These are phyloP conservation scores for Tauraco erythrolophus DNA, from an alignment of 2,113 vertebrate genomes.

Conservation along the genomic window DNA sequence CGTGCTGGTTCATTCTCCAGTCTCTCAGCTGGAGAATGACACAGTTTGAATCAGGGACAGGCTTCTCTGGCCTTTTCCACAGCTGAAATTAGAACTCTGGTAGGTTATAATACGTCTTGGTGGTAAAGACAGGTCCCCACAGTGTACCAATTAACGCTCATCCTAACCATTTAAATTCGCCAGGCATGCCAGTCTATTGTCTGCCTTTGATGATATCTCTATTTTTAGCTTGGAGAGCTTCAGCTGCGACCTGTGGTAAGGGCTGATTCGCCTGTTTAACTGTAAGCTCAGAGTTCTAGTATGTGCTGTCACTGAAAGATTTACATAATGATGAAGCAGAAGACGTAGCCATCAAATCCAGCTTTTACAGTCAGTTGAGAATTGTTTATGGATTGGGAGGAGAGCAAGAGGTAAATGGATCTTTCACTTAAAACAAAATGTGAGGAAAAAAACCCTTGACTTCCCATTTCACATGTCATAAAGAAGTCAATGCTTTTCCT, in stretches of 20 bases:
- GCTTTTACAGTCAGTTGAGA: not conserved
- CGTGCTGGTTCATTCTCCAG: too few relatives aligned
- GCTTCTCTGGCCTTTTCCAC: not conserved
- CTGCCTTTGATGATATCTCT: not conserved
- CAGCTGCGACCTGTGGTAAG: not conserved
- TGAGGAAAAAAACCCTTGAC: not conserved
- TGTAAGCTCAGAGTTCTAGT: not conserved
- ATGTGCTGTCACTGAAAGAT: not conserved
- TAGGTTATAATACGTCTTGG: not conserved
- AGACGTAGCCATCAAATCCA: not conserved
- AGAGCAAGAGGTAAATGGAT: not conserved
- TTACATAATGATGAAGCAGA: not conserved
- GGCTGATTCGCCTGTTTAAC: not conserved
- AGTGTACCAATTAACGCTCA: not conserved
- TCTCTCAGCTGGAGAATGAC: slow-evolving; percentile 19
- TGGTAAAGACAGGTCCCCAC: not conserved
- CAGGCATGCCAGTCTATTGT: not conserved
- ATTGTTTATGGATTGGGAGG: not conserved
- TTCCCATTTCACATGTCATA: not conserved
- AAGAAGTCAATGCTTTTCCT: not conserved
- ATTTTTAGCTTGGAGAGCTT: not conserved
- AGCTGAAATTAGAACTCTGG: not conserved
- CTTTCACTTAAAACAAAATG: not conserved
- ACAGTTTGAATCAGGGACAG: slow-evolving; percentile 22
- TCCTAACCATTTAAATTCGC: not conserved